A percentile compares a stretch with the other conserved stretches of the same genome.
These are phyloP conservation scores for Stictonetta naevosa DNA, from an alignment of 2,113 vertebrate species.

Conservation along the genomic window DNA sequence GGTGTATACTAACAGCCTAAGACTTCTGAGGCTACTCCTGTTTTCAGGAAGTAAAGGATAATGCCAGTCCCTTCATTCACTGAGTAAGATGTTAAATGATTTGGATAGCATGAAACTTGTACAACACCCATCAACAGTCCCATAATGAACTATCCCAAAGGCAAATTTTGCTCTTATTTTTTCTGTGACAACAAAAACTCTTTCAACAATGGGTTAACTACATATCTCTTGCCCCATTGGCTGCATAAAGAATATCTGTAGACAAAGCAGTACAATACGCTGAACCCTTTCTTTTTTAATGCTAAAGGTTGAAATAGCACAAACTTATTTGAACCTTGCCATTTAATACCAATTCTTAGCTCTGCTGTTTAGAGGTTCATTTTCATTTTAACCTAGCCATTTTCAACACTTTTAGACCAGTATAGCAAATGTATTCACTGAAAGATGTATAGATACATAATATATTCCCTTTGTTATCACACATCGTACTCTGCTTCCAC, in stretches of 20 bases:
- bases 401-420: neutral
- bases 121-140: neutral
- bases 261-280: neutral
- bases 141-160: neutral
- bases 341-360: neutral
- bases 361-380: neutral
- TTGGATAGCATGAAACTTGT: neutral
- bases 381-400: neutral
- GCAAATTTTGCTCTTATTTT: neutral
- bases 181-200: neutral
- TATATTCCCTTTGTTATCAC: neutral
- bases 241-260: neutral
- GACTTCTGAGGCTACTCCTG: neutral
- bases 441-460: neutral
- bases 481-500: neutral
- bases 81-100: neutral
- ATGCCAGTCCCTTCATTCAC: neutral
- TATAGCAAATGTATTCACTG: neutral
- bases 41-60: neutral
- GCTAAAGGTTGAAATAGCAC: neutral
- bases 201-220: neutral
- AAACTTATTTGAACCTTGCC: neutral
- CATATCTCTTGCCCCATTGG: neutral
- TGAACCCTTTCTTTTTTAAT: neutral
- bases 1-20: neutral